These are phyloP conservation scores for Temnothorax curvispinosus DNA, from an alignment of 1,140 invertebrate species.

Conservation along the genomic window DNA sequence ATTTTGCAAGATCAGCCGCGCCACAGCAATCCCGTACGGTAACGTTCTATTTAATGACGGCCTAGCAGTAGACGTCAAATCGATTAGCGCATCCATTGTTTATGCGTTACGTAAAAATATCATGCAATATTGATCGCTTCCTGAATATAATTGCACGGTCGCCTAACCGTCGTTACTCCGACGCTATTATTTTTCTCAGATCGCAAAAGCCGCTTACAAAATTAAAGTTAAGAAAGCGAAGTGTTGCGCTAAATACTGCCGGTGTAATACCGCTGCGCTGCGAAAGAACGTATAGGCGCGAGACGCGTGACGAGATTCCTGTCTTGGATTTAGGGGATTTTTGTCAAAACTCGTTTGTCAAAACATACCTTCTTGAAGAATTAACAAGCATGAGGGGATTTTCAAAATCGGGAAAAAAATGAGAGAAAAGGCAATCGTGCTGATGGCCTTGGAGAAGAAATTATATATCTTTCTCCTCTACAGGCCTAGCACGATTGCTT, in stretches of 20 bases:
- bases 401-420: neutral
- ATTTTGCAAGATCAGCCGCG: constrained; percentile 8
- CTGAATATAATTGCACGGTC: constrained; percentile 18
- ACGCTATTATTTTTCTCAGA: constrained; percentile 32
- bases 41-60: constrained; percentile 20
- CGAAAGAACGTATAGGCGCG: neutral
- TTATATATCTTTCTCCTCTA: neutral
- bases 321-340: neutral
- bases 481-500: neutral
- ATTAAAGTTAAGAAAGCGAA: constrained; percentile 40
- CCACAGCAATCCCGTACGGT: neutral
- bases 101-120: constrained; percentile 40
- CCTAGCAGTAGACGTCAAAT: constrained; percentile 13
- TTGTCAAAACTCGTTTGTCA: neutral
- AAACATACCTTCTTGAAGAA: neutral
- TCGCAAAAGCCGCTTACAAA: constrained; percentile 24
- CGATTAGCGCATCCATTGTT: constrained; percentile 33
- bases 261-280: neutral
- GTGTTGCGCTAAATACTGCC: constrained; percentile 15
- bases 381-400: neutral
- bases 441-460: neutral
- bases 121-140: constrained; percentile 29
- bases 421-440: too few relatives aligned
- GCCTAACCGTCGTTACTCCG: neutral
- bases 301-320: too few relatives aligned